Evolutionary conservation across 2,797 vertebrate species (phyloP).

Genomic region (Gobio occitaniae): DNA sequence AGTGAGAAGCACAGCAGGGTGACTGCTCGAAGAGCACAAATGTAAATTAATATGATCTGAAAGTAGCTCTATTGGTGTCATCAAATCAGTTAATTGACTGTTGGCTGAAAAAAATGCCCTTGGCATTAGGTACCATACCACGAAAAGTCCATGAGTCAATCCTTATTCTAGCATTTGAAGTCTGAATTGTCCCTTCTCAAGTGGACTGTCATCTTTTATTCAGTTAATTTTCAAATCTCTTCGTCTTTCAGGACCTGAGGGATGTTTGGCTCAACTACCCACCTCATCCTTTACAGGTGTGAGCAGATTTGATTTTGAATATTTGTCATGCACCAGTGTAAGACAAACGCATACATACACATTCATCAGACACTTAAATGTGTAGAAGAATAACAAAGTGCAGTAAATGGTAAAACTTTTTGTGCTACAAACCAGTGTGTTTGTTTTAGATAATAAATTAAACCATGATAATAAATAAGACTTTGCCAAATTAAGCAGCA

Average conservation of each 20-base stretch:
- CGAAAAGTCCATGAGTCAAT: background rate
- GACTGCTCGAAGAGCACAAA: background rate
- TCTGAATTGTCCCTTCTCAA: background rate
- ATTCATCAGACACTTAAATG: background rate
- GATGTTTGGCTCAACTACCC: slow-evolving; percentile 99
- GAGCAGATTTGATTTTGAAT: slow-evolving; percentile 41
- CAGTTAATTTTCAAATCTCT: slow-evolving; percentile 1
- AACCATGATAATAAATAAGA: background rate
- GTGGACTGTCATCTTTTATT: background rate
- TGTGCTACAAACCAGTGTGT: background rate
- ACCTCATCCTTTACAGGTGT: slow-evolving; percentile 96
- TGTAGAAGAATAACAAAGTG: background rate
- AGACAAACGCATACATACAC: background rate
- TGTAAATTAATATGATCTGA: background rate
- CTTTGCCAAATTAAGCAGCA: background rate
- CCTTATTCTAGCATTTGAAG: background rate
- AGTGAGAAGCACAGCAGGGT: background rate
- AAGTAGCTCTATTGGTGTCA: background rate
- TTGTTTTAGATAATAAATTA: background rate
- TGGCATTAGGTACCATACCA: background rate
- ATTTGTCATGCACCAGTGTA: background rate
- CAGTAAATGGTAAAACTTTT: background rate
- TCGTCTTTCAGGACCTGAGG: slow-evolving; percentile 84
- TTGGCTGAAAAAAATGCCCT: background rate
- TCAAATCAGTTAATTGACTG: background rate